Conservation (phyloP, 2,113 vertebrate genomes). For the Dasyurus viverrinus region DNA sequence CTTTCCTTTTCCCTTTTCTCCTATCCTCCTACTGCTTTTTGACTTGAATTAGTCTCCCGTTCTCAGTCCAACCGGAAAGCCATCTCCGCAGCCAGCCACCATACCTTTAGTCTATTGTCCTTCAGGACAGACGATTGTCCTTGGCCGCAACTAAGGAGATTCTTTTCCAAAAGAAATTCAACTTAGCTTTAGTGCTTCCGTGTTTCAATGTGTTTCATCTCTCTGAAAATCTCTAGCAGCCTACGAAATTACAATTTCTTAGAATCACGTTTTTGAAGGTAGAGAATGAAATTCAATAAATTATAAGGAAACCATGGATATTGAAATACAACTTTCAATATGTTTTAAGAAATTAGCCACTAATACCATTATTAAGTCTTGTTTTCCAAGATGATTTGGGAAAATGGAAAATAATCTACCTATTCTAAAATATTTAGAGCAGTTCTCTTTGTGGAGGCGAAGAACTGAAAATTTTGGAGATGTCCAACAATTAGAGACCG, state of each 20-base stretch:
- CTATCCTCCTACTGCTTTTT: not conserved
- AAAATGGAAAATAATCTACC: no score
- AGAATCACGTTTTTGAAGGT: not conserved
- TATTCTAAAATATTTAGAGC: no score
- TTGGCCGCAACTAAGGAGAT: not conserved
- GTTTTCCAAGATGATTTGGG: no score
- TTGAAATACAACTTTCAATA: no score
- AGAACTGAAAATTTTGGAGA: no score
- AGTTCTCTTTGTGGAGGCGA: no score
- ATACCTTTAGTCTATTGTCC: not conserved
- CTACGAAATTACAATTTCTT: no score
- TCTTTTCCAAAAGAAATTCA: not conserved
- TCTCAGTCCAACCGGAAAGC: fast-evolving
- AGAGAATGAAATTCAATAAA: not conserved
- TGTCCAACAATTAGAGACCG: no score
- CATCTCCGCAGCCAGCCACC: not conserved
- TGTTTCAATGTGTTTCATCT: no score
- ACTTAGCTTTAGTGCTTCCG: not conserved
- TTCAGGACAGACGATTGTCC: not conserved
- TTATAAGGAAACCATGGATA: no score
- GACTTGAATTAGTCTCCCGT: not conserved
- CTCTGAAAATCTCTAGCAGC: not conserved
- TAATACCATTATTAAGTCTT: no score
- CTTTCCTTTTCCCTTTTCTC: not conserved
- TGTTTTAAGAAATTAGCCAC: no score